Evolutionary conservation across 2,797 vertebrate species (phyloP).

Genomic region (Paguma larvata): DNA sequence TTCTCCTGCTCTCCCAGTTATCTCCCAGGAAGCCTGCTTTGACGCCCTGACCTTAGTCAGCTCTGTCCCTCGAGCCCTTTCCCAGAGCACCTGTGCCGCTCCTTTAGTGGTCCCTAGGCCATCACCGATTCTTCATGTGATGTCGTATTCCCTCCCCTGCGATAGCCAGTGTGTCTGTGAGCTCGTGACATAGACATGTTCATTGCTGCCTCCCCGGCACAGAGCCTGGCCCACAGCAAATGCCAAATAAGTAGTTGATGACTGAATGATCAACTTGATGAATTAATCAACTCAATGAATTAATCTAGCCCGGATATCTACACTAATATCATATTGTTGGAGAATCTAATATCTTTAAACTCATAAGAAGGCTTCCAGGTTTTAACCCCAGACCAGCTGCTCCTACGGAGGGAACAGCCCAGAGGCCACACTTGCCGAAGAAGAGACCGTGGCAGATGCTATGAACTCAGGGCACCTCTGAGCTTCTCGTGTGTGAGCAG

Average conservation of each 20-base stretch:
- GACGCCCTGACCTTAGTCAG: not conserved
- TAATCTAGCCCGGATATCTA: not conserved
- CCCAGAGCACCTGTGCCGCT: not conserved
- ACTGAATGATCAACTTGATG: not conserved
- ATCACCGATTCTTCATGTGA: accelerated
- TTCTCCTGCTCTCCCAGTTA: not conserved
- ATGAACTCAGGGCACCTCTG: not conserved
- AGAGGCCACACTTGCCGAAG: not conserved
- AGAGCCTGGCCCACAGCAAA: not conserved
- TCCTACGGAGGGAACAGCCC: not conserved
- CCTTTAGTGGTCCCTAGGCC: not conserved
- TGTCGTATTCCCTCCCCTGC: not conserved
- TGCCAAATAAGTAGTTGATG: not conserved
- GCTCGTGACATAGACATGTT: not conserved
- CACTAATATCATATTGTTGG: not conserved
- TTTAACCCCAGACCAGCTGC: not conserved
- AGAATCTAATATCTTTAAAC: not conserved
- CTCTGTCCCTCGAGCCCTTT: not conserved
- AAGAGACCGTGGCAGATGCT: not conserved
- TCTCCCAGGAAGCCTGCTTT: not conserved
- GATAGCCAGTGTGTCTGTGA: not conserved
- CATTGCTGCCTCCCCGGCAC: not conserved
- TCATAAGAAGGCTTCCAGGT: not conserved
- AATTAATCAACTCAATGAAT: too few species aligned
- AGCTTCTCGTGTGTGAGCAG: not conserved